These are phyloP conservation scores for Aquatica leii DNA, from an alignment of 2,888 invertebrate species.

Conservation along the genomic window DNA sequence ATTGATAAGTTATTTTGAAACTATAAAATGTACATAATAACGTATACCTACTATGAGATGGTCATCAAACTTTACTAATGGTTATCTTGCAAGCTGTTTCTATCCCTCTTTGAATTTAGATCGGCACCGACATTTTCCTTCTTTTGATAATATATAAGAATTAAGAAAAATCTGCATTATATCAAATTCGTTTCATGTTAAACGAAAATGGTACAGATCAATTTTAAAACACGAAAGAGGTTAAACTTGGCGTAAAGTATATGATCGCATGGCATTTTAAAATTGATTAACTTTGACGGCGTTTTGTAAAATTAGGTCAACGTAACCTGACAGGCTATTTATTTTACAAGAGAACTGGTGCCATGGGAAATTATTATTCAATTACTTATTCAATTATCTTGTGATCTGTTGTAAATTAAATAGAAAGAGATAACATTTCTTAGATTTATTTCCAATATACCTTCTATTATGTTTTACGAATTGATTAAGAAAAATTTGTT, in stretches of 20 bases:
- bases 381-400: conserved; percentile 45
- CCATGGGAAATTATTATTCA: conserved; percentile 44
- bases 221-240: neutral
- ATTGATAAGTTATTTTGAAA: no score
- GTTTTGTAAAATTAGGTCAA: conserved; percentile 35
- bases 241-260: conserved; percentile 84
- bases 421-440: conserved; percentile 14
- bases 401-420: conserved; percentile 28
- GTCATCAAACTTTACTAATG: no score
- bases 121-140: no score
- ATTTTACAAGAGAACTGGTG: conserved; percentile 36
- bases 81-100: no score
- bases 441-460: neutral
- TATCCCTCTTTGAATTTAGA: no score
- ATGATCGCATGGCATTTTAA: conserved; percentile 85
- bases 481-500: neutral
- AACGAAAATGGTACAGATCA: no score
- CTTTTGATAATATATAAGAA: no score
- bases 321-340: conserved; percentile 41
- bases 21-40: no score
- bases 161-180: no score
- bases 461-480: neutral
- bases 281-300: conserved; percentile 39
- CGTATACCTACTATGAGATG: no score
- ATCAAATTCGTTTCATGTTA: no score